Evolutionary conservation across 1,140 invertebrate species (phyloP), one percentile per base, ranked within the genome.

Genomic region (Hormaphis cornu): DNA sequence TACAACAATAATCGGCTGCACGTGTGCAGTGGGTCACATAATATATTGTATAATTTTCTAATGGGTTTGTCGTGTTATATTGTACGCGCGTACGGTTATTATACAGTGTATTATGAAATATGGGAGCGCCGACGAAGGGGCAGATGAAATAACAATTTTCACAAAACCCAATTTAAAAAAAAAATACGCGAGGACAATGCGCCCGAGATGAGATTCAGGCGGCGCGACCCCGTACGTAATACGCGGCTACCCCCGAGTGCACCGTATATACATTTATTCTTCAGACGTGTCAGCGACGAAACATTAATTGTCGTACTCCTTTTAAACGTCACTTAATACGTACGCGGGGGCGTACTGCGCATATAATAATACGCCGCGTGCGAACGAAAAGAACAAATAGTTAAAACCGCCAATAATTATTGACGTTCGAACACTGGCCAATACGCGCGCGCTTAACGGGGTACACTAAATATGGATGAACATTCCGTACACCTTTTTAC

Each of bases 131-230:
- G 58, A 26, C 24, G 24, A 24, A 16, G 42, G 44, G 44, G 44
- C 61, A 66, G 61, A 66, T 66, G 61, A 66, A 66, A 66, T 66
- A 66, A 66, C 61, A 66, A 48, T 66, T 66, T 66, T 50, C 61
- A 66, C 61, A 66, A 66, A 66, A 66, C 61, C 61, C 61, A 48
- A 66, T 66, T n/a, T n/a, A n/a, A n/a, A n/a, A n/a, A n/a, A 66
- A 66, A 66, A 58, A 58, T 33, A 50, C 24, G 50, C 44, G 26
- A 48, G 20, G 4, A 66, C 61, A 66, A 66, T 66, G 14, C 10
- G 40, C 7, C 35, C 35, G 35, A 46, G 28, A 66, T 50, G 50
- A 50, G 61, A 18, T 48, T 50, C 50, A 48, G 61, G 61, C 50
- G 35, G 61, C 58, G 37, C 58, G 58, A 24, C 46, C 40, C 44